Evolutionary conservation across 2,113 vertebrate species (phyloP).

Genomic region (Corydoras sp.): DNA sequence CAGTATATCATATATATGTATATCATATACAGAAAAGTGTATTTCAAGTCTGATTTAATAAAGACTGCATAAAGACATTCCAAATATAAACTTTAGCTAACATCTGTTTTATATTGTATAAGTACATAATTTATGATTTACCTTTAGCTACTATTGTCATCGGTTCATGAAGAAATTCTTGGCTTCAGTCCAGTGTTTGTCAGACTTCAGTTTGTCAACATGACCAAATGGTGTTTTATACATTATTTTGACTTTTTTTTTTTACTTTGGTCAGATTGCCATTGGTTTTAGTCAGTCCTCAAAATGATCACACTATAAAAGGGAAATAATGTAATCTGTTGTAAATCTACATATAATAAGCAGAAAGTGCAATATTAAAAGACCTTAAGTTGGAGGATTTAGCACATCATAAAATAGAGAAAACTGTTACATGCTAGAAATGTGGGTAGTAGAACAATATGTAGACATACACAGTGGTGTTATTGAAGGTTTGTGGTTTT

Average conservation of each 20-base stretch:
- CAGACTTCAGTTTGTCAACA: not conserved
- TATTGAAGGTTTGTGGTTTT: slow-evolving; percentile 4
- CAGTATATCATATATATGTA: not conserved
- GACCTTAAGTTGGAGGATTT: no score
- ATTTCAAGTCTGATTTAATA: slow-evolving; percentile 1
- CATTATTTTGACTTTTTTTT: no score
- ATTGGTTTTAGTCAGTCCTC: no score
- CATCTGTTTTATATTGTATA: slow-evolving; percentile 1
- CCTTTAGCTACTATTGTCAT: not conserved
- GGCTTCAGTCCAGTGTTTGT: slow-evolving; percentile 25
- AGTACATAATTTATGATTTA: slow-evolving; percentile 13
- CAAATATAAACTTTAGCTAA: slow-evolving; percentile 14
- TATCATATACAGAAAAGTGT: slow-evolving; percentile 10
- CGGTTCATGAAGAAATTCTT: slow-evolving; percentile 11
- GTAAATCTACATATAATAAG: not conserved
- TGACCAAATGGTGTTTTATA: no score
- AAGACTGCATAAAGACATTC: slow-evolving; percentile 8
- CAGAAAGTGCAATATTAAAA: no score
- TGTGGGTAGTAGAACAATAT: no score
- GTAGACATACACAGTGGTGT: no score
- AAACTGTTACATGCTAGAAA: no score
- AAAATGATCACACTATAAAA: not conserved
- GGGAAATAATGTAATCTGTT: not conserved
- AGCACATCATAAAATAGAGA: no score
- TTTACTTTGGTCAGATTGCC: no score